A percentile compares a stretch with the other conserved stretches of the same genome.
These are phyloP conservation scores for Caenorhabditis zanzibari DNA, from an alignment of 2,888 invertebrate genomes.

Conservation along the genomic window DNA sequence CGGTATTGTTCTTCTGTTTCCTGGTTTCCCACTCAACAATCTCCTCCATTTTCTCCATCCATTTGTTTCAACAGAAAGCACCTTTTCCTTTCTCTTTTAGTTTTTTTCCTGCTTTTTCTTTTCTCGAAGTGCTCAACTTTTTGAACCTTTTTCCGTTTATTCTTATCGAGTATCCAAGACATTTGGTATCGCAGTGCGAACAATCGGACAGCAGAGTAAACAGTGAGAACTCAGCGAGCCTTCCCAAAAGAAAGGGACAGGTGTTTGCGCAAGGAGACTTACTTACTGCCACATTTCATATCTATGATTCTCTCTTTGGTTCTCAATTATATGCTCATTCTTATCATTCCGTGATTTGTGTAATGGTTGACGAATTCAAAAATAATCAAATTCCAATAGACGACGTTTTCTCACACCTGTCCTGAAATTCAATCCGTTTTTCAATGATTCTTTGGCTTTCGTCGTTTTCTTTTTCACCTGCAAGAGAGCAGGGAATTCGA, in stretches of 20 bases:
- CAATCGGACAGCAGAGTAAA: constrained; percentile 54
- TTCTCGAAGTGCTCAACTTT: constrained; percentile 45
- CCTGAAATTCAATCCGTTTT: constrained; percentile 32
- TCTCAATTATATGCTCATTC: neutral
- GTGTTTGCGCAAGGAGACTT: constrained; percentile 50
- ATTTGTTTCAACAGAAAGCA: constrained; percentile 46
- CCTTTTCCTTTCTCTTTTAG: constrained; percentile 1
- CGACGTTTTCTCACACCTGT: constrained; percentile 24
- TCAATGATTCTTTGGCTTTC: neutral
- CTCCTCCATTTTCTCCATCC: neutral
- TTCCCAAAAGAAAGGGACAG: constrained; percentile 18
- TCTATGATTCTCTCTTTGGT: constrained; percentile 5
- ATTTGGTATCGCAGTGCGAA: constrained; percentile 53
- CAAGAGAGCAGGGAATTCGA: neutral
- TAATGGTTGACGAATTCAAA: neutral
- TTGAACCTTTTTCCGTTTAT: constrained; percentile 43
- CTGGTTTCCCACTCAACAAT: constrained; percentile 26
- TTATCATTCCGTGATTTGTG: constrained; percentile 50
- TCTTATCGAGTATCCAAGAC: constrained; percentile 46
- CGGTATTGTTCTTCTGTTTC: constrained; percentile 11
- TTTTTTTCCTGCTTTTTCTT: constrained; percentile 8
- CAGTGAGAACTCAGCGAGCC: constrained; percentile 41
- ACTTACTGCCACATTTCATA: constrained; percentile 52
- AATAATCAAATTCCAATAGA: constrained; percentile 11
- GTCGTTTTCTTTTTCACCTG: neutral